Conservation (phyloP, 2,888 invertebrate genomes). For the Eupithecia pulchellata region DNA sequence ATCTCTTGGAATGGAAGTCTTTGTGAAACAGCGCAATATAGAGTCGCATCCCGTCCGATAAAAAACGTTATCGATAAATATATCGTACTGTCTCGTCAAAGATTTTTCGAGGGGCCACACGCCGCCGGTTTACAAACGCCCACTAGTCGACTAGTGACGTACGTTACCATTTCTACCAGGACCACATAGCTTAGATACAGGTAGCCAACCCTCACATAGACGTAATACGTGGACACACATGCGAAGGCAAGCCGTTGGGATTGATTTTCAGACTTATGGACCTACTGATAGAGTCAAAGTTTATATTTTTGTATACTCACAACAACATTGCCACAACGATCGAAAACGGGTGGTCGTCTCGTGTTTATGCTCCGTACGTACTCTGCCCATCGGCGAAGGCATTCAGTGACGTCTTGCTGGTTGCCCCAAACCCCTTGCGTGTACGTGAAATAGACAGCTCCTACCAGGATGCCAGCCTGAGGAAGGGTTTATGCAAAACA, state of each 20-base stretch:
- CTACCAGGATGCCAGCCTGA: slow-evolving; percentile 78
- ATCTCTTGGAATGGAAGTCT: not conserved
- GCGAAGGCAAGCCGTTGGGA: not conserved
- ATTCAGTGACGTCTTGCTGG: slow-evolving; percentile 76
- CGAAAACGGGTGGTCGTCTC: slow-evolving; percentile 73
- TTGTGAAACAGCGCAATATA: not conserved
- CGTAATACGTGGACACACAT: slow-evolving; percentile 19
- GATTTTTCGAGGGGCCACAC: not conserved
- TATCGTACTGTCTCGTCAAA: not conserved
- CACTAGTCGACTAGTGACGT: slow-evolving; percentile 66
- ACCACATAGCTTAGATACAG: slow-evolving; percentile 55
- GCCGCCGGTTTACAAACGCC: slow-evolving; percentile 1
- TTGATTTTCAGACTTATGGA: slow-evolving; percentile 10
- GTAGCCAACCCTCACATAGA: slow-evolving; percentile 25
- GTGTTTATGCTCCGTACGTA: slow-evolving; percentile 75
- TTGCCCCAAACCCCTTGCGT: slow-evolving; percentile 81
- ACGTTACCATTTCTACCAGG: slow-evolving; percentile 76
- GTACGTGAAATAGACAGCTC: slow-evolving; percentile 77
- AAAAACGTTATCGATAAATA: slow-evolving; percentile 1
- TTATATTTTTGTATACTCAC: slow-evolving; percentile 56
- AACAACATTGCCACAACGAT: slow-evolving; percentile 72
- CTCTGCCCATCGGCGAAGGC: slow-evolving; percentile 75
- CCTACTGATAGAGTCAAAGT: not conserved
- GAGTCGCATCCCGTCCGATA: not conserved
- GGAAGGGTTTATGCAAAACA: slow-evolving; percentile 47